These are phyloP conservation scores for Caenorhabditis sp. DNA, from an alignment of 2,888 invertebrate species.

Conservation along the genomic window DNA sequence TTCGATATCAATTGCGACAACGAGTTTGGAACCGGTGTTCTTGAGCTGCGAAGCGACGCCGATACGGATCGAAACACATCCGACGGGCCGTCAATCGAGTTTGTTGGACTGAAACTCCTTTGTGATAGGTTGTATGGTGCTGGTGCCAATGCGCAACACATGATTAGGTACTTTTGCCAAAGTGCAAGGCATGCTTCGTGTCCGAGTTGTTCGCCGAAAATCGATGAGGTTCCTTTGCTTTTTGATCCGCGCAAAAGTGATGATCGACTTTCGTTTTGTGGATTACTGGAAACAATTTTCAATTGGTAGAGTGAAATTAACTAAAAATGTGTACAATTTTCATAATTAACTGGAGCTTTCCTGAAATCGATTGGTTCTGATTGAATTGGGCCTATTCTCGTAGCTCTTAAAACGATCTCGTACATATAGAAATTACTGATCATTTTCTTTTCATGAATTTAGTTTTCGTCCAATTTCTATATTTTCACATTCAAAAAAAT, in stretches of 20 bases:
- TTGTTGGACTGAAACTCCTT: slow-evolving; percentile 86
- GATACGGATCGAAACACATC: slow-evolving; percentile 54
- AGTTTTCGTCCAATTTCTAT: too few relatives aligned
- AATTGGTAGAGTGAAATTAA: too few relatives aligned
- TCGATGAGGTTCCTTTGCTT: slow-evolving; percentile 62
- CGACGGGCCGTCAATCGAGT: slow-evolving; percentile 49
- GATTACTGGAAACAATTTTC: slow-evolving; percentile 77
- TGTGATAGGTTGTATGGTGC: slow-evolving; percentile 73
- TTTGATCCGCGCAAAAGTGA: slow-evolving; percentile 83
- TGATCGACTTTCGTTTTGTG: slow-evolving; percentile 93
- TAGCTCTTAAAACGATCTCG: too few relatives aligned
- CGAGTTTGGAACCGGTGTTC: slow-evolving; percentile 36
- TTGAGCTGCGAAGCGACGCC: slow-evolving; percentile 39
- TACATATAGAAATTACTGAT: too few relatives aligned
- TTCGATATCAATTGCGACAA: slow-evolving; percentile 44
- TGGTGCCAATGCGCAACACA: slow-evolving; percentile 94
- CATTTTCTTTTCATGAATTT: too few relatives aligned
- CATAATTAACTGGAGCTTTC: too few relatives aligned
- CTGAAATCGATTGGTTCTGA: too few relatives aligned
- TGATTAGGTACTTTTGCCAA: slow-evolving; percentile 83
- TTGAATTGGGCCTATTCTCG: too few relatives aligned
- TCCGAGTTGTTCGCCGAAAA: slow-evolving; percentile 57
- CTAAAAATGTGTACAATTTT: too few relatives aligned
- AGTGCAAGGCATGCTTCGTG: slow-evolving; percentile 89
- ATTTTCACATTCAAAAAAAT: too few relatives aligned